Evolutionary conservation across 1,140 invertebrate species (phyloP).

Genomic region (Neuroterus valhalla): DNA sequence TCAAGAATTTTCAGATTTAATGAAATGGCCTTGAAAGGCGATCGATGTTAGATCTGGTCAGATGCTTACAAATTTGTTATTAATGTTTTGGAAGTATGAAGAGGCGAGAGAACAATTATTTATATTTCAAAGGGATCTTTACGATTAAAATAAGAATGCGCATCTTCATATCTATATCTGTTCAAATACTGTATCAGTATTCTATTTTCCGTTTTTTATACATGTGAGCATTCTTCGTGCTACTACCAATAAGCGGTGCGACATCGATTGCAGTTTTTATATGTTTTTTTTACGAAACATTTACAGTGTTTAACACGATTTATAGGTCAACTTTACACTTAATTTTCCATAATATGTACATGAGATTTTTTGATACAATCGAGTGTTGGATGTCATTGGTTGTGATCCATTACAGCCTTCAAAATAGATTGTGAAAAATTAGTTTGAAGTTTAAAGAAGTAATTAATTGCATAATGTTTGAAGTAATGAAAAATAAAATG

Average conservation of each 20-base stretch:
- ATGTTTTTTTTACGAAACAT: constrained; percentile 54
- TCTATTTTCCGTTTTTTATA: constrained; percentile 56
- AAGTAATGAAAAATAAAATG: no score
- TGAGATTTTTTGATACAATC: background rate
- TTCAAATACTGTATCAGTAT: constrained; percentile 66
- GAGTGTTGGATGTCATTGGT: constrained; percentile 10
- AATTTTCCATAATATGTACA: constrained; percentile 16
- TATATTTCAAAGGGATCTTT: background rate
- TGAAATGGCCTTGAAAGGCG: no score
- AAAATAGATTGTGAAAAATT: background rate
- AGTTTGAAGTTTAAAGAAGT: no score
- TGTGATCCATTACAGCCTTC: background rate
- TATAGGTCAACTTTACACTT: constrained; percentile 14
- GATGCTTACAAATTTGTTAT: background rate
- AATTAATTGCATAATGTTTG: no score
- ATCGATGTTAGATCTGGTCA: background rate
- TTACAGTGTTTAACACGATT: constrained; percentile 34
- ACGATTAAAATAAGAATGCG: constrained; percentile 47
- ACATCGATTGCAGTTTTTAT: constrained; percentile 48
- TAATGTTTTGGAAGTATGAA: background rate
- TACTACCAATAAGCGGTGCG: constrained; percentile 42
- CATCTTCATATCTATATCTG: constrained; percentile 60
- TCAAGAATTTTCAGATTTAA: no score
- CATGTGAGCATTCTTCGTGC: constrained; percentile 49
- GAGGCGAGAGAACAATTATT: background rate